These are phyloP conservation scores for Myocastor coypus DNA, from an alignment of 2,113 vertebrate genomes.

Conservation along the genomic window DNA sequence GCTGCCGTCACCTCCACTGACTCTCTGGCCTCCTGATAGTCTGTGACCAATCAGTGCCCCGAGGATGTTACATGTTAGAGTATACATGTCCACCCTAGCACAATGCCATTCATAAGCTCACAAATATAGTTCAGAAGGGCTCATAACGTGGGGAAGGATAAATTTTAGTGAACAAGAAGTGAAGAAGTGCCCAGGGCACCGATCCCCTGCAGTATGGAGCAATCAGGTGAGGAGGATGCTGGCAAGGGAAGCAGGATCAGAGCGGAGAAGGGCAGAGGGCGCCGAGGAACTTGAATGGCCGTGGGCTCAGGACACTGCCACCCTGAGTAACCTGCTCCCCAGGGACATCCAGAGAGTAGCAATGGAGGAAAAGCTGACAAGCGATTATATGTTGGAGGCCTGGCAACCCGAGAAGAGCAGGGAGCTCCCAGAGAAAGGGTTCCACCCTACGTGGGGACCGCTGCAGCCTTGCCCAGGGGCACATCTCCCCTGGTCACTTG, in stretches of 20 bases:
- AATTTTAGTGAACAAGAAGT: slow-evolving; percentile 17
- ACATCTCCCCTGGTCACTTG: not conserved
- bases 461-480: not conserved
- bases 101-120: not conserved
- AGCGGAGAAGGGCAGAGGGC: not conserved
- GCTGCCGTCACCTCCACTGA: too few species aligned
- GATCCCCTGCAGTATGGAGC: not conserved
- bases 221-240: not conserved
- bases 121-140: not conserved
- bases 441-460: not conserved
- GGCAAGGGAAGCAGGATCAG: not conserved
- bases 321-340: not conserved
- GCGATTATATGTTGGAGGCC: not conserved
- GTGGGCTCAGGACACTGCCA: too few species aligned
- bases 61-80: not conserved
- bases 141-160: not conserved
- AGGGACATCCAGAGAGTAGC: not conserved
- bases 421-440: not conserved
- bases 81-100: not conserved
- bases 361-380: not conserved
- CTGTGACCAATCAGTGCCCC: too few species aligned
- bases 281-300: not conserved
- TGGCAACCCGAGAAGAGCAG: not conserved
- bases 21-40: not conserved
- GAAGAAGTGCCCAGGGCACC: not conserved